These are phyloP conservation scores for Drosophila lacertosa DNA, from an alignment of 1,140 invertebrate species.

Conservation along the genomic window DNA sequence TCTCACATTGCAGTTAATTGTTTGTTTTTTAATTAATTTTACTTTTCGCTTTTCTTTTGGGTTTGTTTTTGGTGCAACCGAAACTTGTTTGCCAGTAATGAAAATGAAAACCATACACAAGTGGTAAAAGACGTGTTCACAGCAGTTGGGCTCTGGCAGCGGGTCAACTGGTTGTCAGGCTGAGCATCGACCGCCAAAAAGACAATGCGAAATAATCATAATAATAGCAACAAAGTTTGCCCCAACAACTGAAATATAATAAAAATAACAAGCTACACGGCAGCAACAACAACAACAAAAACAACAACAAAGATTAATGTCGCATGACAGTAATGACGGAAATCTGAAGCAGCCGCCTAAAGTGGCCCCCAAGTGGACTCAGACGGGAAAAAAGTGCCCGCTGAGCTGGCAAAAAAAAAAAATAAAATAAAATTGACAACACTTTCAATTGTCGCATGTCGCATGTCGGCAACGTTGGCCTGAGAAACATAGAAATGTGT, in stretches of 20 bases:
- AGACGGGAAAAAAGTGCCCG: conserved; percentile 17
- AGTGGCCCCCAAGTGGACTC: conserved; percentile 42
- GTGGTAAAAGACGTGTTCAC: conserved; percentile 22
- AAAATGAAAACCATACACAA: conserved; percentile 29
- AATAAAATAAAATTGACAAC: conserved; percentile 39
- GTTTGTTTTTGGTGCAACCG: conserved; percentile 17
- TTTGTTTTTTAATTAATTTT: background rate
- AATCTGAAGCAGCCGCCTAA: conserved; percentile 39
- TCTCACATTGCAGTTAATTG: conserved; percentile 13
- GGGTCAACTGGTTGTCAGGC: conserved; percentile 42
- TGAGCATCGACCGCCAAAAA: conserved; percentile 32
- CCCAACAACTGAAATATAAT: conserved; percentile 23
- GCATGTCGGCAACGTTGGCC: conserved; percentile 30
- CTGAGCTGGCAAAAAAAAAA: conserved; percentile 22
- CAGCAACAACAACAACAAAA: conserved; percentile 21
- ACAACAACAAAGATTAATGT: conserved; percentile 48
- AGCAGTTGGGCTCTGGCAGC: conserved; percentile 20
- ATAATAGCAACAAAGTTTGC: conserved; percentile 30
- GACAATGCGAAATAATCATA: conserved; percentile 54
- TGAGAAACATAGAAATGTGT: conserved; percentile 34
- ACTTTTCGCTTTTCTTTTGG: conserved; percentile 1
- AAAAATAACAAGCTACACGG: conserved; percentile 40
- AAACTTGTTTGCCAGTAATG: conserved; percentile 37
- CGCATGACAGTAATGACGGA: conserved; percentile 58
- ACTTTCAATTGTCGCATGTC: conserved; percentile 56